These are phyloP conservation scores for Liposcelis brunnea DNA, from an alignment of 2,888 invertebrate species.

Conservation along the genomic window DNA sequence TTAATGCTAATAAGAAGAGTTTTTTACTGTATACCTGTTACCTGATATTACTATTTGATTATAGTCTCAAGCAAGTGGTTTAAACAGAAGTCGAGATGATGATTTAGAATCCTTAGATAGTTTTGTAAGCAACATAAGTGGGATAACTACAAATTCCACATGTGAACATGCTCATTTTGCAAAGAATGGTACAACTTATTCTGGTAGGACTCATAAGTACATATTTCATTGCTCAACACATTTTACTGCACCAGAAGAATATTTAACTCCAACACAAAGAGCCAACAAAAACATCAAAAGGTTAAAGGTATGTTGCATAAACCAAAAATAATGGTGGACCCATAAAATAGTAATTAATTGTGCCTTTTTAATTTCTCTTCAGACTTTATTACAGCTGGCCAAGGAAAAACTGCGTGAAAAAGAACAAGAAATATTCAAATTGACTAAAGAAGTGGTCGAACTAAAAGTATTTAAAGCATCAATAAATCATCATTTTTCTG, in stretches of 20 bases:
- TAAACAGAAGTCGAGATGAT: conserved; percentile 33
- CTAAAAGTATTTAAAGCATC: conserved; percentile 63
- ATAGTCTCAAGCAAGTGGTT: conserved; percentile 31
- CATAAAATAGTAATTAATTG: conserved; percentile 1
- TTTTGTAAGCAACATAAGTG: conserved; percentile 41
- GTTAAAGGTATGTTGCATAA: conserved; percentile 30
- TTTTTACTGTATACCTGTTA: too few relatives aligned
- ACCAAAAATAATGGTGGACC: conserved; percentile 19
- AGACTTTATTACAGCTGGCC: conserved; percentile 46
- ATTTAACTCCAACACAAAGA: conserved; percentile 74
- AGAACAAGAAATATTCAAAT: conserved; percentile 60
- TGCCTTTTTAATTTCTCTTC: neutral
- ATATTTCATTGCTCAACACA: conserved; percentile 73
- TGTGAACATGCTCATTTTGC: conserved; percentile 56
- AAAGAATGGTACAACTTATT: conserved; percentile 50
- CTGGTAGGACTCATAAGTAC: conserved; percentile 54
- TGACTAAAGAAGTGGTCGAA: conserved; percentile 66
- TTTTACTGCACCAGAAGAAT: conserved; percentile 59
- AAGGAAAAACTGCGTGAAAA: conserved; percentile 61
- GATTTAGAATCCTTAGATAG: conserved; percentile 63
- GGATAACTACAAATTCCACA: conserved; percentile 54
- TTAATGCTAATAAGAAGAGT: too few relatives aligned
- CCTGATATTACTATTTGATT: conserved; percentile 37
- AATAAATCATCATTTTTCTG: conserved; percentile 59
- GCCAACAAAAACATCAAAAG: conserved; percentile 64